These are phyloP conservation scores for Saccostrea glomerata DNA, from an alignment of 1,140 invertebrate genomes.

Conservation along the genomic window DNA sequence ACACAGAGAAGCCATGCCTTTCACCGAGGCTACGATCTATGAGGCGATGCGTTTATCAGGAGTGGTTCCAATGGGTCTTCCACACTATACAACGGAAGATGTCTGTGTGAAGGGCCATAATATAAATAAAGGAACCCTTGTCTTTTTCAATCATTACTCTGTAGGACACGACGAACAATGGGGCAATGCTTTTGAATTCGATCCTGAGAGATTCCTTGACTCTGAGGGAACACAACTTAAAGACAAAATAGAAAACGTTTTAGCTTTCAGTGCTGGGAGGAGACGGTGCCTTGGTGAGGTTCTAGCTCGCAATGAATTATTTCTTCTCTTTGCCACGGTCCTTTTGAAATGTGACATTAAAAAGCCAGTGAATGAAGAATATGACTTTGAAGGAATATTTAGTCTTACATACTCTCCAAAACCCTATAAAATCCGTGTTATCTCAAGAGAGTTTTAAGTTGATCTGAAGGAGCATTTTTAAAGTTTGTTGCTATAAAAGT, in stretches of 20 bases:
- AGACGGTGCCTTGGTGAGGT: constrained; percentile 64
- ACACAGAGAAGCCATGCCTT: constrained; percentile 45
- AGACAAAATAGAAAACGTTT: constrained; percentile 22
- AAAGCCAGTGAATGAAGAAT: not conserved
- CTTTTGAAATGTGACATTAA: constrained; percentile 55
- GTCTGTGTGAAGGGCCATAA: constrained; percentile 68
- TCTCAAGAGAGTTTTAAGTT: not conserved
- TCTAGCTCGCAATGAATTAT: constrained; percentile 63
- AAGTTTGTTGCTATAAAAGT: no score
- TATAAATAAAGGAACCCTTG: constrained; percentile 72
- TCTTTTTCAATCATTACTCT: constrained; percentile 74
- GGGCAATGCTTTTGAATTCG: constrained; percentile 85
- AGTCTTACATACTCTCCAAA: constrained; percentile 30
- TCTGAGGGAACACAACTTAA: constrained; percentile 82
- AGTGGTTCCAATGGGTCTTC: constrained; percentile 75
- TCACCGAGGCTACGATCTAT: constrained; percentile 52
- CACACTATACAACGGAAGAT: constrained; percentile 63
- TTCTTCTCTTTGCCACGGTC: constrained; percentile 59
- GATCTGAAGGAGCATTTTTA: no score
- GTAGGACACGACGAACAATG: constrained; percentile 80
- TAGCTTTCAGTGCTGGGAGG: constrained; percentile 57
- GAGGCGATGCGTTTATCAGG: constrained; percentile 40
- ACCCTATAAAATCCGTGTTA: constrained; percentile 23
- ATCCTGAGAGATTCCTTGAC: constrained; percentile 87
- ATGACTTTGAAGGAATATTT: constrained; percentile 32